phyloP scores from a whole-genome alignment of 2,113 vertebrate genomes.

The Campylomormyrus numenius region DNA sequence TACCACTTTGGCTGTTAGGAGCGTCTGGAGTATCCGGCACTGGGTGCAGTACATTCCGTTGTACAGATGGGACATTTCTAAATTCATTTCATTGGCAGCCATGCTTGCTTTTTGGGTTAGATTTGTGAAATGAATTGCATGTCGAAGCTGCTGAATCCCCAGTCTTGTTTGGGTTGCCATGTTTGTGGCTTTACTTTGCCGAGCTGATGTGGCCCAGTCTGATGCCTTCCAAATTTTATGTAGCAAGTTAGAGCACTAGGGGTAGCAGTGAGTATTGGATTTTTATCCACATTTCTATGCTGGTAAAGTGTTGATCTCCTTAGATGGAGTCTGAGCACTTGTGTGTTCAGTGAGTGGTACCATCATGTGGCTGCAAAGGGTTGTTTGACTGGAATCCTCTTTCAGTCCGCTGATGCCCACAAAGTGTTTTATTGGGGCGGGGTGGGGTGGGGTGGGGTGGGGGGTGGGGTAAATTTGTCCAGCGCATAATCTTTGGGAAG shows the following conservation, averaged over 20 bases:
- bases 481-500: background rate
- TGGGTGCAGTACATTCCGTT: constrained; percentile 45
- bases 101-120: constrained; percentile 6
- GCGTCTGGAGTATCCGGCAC: background rate
- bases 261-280: background rate
- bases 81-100: background rate
- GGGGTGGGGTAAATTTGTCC: background rate
- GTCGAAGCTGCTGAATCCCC: constrained; percentile 22
- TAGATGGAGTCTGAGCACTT: background rate
- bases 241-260: background rate
- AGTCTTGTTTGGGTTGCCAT: background rate
- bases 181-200: background rate
- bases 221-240: background rate
- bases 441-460: background rate
- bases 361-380: background rate
- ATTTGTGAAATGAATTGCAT: constrained; percentile 17
- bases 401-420: background rate
- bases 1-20: background rate
- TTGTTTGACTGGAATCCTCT: background rate
- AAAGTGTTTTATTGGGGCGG: background rate
- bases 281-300: background rate
- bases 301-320: background rate
- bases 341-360: background rate
- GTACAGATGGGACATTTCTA: constrained; percentile 24
- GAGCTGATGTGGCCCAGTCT: background rate